Conservation (phyloP, 1,140 invertebrate genomes). For the Zaprionus taronus region DNA sequence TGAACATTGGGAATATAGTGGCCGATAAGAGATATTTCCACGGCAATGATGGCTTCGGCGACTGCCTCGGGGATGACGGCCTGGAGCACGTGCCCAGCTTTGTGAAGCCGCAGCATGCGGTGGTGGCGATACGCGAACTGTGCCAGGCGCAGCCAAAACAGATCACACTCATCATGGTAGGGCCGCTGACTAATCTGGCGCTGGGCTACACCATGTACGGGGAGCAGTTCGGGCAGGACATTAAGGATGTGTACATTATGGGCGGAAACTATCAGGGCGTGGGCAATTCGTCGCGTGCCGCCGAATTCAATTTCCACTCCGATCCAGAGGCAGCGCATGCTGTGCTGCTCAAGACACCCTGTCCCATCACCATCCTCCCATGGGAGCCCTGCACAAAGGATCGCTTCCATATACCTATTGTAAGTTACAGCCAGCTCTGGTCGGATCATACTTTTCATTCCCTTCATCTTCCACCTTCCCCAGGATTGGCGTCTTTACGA, state of each 20-base stretch:
- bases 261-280: slow-evolving; percentile 90
- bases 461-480: not conserved
- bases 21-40: slow-evolving; percentile 68
- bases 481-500: slow-evolving; percentile 86
- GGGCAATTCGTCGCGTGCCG: slow-evolving; percentile 88
- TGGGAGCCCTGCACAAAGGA: slow-evolving; percentile 87
- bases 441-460: not conserved
- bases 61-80: slow-evolving; percentile 69
- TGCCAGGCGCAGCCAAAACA: slow-evolving; percentile 83
- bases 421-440: slow-evolving; percentile 68
- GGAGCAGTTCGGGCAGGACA: slow-evolving; percentile 86
- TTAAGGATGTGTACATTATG: slow-evolving; percentile 90
- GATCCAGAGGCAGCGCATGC: slow-evolving; percentile 93
- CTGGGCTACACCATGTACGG: slow-evolving; percentile 88
- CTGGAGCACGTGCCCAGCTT: slow-evolving; percentile 40
- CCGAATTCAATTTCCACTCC: slow-evolving; percentile 92
- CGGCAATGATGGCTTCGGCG: slow-evolving; percentile 89
- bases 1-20: slow-evolving; percentile 80
- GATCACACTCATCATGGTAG: slow-evolving; percentile 88
- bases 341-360: slow-evolving; percentile 86
- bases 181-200: slow-evolving; percentile 92
- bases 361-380: slow-evolving; percentile 87
- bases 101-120: slow-evolving; percentile 66
- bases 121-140: slow-evolving; percentile 85
- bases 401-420: slow-evolving; percentile 84